phyloP scores from a whole-genome alignment of 2,797 vertebrate genomes.

The Pseudotriccus pelzelni region DNA sequence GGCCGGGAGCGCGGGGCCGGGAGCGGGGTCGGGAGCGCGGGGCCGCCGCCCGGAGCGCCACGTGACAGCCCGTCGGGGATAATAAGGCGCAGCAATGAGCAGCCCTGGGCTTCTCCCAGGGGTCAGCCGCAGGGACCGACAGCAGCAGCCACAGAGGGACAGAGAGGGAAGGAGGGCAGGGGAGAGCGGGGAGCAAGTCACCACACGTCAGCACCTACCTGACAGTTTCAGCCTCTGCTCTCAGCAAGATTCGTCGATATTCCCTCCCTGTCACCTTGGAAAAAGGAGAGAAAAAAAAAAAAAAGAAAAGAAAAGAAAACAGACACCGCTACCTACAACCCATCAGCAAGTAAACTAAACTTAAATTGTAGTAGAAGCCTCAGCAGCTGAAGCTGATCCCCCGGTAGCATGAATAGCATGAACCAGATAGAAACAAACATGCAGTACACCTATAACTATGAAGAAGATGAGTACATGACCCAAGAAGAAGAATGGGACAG shows the following conservation, averaged over 20 bases:
- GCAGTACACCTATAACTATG: conserved; percentile 88
- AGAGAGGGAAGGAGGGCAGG: not conserved
- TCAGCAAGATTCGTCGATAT: not conserved
- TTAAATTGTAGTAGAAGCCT: not conserved
- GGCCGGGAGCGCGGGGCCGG: not conserved
- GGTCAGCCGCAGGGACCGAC: conserved; percentile 8
- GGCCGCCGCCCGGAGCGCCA: not conserved
- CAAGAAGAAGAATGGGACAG: conserved; percentile 99
- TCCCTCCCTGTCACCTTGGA: not conserved
- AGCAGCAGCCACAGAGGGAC: not conserved
- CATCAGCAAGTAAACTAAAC: not conserved
- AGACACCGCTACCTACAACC: not conserved
- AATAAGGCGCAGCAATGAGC: conserved; percentile 51
- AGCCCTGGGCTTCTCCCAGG: not conserved
- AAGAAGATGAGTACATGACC: conserved; percentile 90
- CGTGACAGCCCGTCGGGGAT: conserved; percentile 59
- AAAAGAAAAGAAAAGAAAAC: not conserved
- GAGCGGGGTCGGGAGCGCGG: not conserved
- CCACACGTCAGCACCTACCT: conserved; percentile 6
- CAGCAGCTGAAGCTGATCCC: conserved; percentile 32
- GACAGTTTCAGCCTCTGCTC: not conserved
- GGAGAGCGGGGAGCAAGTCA: not conserved
- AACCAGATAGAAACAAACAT: conserved; percentile 88
- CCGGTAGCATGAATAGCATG: conserved; percentile 73
- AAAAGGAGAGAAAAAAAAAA: not conserved